Evolutionary conservation across 2,113 vertebrate genomes (phyloP).

Genomic region (Ceyx melanurus): DNA sequence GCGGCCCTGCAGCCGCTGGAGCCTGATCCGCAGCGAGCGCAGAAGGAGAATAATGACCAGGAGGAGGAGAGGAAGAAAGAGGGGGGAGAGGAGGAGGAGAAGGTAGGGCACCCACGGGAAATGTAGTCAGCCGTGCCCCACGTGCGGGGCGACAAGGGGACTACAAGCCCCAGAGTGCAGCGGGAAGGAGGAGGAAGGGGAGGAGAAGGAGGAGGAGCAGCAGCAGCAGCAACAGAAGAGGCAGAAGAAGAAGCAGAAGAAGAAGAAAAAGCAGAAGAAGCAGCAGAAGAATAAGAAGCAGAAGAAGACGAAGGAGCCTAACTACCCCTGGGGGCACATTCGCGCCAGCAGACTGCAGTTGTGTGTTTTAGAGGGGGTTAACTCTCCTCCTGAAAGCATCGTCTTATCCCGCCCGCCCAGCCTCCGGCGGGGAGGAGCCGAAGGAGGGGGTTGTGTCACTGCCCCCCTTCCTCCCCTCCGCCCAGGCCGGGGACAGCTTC

Average conservation of each 20-base stretch:
- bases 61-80: not conserved
- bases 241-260: not conserved
- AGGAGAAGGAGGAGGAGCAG: not conserved
- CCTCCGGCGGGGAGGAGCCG: not conserved
- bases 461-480: too few relatives aligned
- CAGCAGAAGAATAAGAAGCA: too few relatives aligned
- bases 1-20: not conserved
- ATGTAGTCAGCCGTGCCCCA: conserved; percentile 33
- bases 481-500: not conserved
- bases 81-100: not conserved
- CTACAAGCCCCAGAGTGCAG: not conserved
- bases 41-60: not conserved
- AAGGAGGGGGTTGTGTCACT: too few relatives aligned
- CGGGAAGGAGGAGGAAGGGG: not conserved
- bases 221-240: too few relatives aligned
- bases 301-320: too few relatives aligned
- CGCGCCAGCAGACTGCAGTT: fast-evolving
- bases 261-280: too few relatives aligned
- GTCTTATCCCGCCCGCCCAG: too few relatives aligned
- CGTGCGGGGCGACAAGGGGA: fast-evolving
- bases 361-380: fast-evolving
- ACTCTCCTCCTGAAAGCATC: fast-evolving
- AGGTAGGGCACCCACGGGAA: not conserved
- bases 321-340: fast-evolving
- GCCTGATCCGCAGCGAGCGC: not conserved